A percentile compares a stretch with the other conserved stretches of the same genome.
These are phyloP conservation scores for Ellobius talpinus DNA, from an alignment of 2,113 vertebrate species.

Conservation along the genomic window DNA sequence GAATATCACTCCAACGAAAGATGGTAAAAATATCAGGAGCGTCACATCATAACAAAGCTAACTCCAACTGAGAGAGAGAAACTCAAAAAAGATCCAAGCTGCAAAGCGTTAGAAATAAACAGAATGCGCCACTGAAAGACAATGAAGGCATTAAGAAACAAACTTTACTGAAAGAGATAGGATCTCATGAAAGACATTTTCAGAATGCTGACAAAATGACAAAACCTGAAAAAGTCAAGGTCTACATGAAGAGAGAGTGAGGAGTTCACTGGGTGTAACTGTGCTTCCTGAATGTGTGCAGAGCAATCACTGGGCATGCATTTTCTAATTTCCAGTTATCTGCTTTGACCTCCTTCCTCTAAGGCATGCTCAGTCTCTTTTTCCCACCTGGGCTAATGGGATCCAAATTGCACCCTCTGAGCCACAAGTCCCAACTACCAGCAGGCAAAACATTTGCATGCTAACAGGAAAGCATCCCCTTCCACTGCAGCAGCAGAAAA, in stretches of 20 bases:
- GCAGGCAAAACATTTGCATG: not conserved
- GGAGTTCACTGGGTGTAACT: not conserved
- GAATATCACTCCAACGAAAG: not conserved
- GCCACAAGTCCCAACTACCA: not conserved
- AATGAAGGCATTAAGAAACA: not conserved
- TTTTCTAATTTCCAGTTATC: not conserved
- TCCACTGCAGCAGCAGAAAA: not conserved
- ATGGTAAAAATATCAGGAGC: not conserved
- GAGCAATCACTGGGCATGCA: not conserved
- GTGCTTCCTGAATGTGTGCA: not conserved
- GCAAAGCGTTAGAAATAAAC: not conserved
- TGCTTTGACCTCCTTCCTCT: not conserved
- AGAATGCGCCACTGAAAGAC: not conserved
- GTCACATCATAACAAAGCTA: slow-evolving; percentile 17
- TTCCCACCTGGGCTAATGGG: not conserved
- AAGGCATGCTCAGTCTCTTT: not conserved
- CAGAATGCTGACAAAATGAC: not conserved
- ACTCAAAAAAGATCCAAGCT: not conserved
- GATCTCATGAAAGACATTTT: not conserved
- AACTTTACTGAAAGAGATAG: slow-evolving; percentile 26
- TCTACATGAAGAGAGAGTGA: slow-evolving; percentile 7
- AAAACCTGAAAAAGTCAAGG: not conserved
- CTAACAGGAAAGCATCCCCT: not conserved
- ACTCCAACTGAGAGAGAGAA: slow-evolving; percentile 9
- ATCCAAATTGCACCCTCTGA: not conserved